These are phyloP conservation scores for Botia kubotai DNA, from an alignment of 2,797 vertebrate species.

Conservation along the genomic window DNA sequence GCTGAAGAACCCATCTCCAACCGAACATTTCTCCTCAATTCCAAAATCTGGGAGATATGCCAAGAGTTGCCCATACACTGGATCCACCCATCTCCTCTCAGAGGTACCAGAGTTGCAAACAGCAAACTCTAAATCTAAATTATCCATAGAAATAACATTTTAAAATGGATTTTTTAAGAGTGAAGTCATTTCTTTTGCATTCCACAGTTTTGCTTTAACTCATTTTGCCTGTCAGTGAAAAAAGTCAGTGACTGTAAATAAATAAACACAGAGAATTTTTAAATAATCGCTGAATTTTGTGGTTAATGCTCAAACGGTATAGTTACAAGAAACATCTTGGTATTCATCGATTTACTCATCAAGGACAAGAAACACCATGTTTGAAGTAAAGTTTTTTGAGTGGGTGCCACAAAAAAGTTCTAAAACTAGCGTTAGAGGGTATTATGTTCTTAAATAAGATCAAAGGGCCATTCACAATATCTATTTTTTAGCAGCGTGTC, in stretches of 20 bases:
- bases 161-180: conserved; percentile 8
- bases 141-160: conserved; percentile 25
- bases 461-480: conserved; percentile 12
- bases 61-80: conserved; percentile 92
- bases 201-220: conserved; percentile 8
- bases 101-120: conserved; percentile 75
- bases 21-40: conserved; percentile 88
- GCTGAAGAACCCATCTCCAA: conserved; percentile 90
- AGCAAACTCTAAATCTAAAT: background rate
- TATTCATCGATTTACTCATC: background rate
- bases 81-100: conserved; percentile 88
- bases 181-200: background rate
- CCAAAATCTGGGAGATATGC: conserved; percentile 95
- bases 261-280: background rate
- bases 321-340: background rate
- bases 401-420: too few relatives aligned
- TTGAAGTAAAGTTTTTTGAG: background rate
- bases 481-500: background rate
- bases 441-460: background rate
- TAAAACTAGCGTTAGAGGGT: background rate
- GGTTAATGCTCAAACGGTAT: background rate
- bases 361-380: background rate
- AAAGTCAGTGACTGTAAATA: background rate
- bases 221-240: background rate
- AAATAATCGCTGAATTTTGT: background rate